These are phyloP conservation scores for Orchestes rusci DNA, from an alignment of 2,888 invertebrate genomes.

Conservation along the genomic window DNA sequence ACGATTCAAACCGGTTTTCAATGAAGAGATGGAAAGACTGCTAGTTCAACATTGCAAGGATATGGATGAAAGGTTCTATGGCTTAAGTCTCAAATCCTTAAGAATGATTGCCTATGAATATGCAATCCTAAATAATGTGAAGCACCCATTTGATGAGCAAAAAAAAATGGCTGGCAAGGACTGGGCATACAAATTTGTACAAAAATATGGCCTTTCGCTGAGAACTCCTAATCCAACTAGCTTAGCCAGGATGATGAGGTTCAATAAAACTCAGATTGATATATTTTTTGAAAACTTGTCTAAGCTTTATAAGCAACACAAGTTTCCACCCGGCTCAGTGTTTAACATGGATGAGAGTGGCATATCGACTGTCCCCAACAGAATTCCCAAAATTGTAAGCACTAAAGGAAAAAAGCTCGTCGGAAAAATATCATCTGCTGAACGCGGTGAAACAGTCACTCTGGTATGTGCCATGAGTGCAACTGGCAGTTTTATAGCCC, in stretches of 20 bases:
- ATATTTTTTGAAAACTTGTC: conserved; percentile 1
- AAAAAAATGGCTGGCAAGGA: conserved; percentile 1
- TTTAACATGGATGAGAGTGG: conserved; percentile 7
- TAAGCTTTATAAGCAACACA: conserved; percentile 5
- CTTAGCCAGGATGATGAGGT: conserved; percentile 5
- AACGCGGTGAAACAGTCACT: conserved; percentile 1
- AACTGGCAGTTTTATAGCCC: conserved; percentile 3
- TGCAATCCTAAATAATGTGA: conserved; percentile 1
- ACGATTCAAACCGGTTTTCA: conserved; percentile 1
- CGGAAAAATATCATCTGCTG: conserved; percentile 5
- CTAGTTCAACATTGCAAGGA: not conserved
- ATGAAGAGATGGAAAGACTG: not conserved
- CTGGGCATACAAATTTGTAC: conserved; percentile 6
- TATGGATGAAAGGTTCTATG: conserved; percentile 4
- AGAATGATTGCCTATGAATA: conserved; percentile 3
- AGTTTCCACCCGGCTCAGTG: conserved; percentile 1
- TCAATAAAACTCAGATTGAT: conserved; percentile 6
- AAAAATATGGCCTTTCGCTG: conserved; percentile 3
- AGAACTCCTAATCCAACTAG: conserved; percentile 3
- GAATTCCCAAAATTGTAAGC: conserved; percentile 5
- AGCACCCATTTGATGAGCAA: conserved; percentile 3
- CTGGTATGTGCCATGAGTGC: conserved; percentile 5
- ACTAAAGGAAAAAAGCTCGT: conserved; percentile 7
- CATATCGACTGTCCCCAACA: conserved; percentile 7
- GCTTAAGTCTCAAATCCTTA: not conserved